These are phyloP conservation scores for Ommatoiulus sabulosus DNA, from an alignment of 2,888 invertebrate genomes.

Conservation along the genomic window DNA sequence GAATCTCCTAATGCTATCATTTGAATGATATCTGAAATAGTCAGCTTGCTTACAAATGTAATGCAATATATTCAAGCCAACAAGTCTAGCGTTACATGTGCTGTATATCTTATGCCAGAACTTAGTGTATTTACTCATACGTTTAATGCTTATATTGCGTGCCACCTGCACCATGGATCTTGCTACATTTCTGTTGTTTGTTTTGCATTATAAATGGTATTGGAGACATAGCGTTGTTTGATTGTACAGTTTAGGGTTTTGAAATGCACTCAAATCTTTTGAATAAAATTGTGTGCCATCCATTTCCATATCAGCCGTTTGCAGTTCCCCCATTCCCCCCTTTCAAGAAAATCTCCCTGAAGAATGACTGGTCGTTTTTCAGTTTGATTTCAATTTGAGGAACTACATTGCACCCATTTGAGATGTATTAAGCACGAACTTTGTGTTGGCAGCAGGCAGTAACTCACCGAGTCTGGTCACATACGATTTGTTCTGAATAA, in stretches of 20 bases:
- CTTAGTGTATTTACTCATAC: too few relatives aligned
- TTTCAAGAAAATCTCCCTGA: not conserved
- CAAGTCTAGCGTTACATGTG: not conserved
- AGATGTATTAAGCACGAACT: not conserved
- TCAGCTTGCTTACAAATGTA: too few relatives aligned
- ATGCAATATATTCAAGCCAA: not conserved
- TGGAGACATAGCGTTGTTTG: slow-evolving; percentile 12
- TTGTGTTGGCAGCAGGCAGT: slow-evolving; percentile 13
- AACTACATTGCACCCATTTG: not conserved
- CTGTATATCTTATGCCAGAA: too few relatives aligned
- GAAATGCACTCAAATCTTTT: not conserved
- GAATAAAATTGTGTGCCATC: not conserved
- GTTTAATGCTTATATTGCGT: not conserved
- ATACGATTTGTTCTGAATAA: not conserved
- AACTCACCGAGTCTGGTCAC: not conserved
- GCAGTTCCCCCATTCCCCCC: not conserved
- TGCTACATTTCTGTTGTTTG: not conserved
- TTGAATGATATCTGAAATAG: too few relatives aligned
- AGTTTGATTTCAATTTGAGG: not conserved
- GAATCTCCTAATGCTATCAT: too few relatives aligned
- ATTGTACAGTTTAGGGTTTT: not conserved
- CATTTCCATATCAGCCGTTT: not conserved
- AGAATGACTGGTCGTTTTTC: not conserved
- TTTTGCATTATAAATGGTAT: not conserved
- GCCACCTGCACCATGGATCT: not conserved